Percentiles rank a stretch among this genome's conserved stretches.
phyloP scores from a whole-genome alignment of 2,797 vertebrate genomes.

The Sebastes alutus region DNA sequence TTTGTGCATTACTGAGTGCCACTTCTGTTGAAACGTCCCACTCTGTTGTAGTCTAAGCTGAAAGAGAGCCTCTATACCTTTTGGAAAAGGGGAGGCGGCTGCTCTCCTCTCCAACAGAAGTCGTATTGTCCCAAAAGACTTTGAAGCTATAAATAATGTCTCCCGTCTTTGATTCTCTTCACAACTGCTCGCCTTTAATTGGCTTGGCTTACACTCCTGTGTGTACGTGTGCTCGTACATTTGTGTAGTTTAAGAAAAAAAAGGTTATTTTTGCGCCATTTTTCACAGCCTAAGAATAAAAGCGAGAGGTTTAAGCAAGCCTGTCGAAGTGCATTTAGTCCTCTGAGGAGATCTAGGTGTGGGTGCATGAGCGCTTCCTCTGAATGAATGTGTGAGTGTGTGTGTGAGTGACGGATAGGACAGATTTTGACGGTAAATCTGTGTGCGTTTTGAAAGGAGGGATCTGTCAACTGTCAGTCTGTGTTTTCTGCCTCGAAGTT shows the following conservation, averaged over 20 bases:
- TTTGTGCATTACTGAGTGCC: not conserved
- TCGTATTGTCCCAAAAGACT: constrained; percentile 43
- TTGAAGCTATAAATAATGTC: constrained; percentile 65
- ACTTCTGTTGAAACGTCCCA: constrained; percentile 14
- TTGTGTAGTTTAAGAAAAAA: constrained; percentile 1
- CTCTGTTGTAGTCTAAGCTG: constrained; percentile 19
- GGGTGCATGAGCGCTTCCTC: constrained; percentile 5
- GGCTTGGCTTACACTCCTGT: constrained; percentile 15
- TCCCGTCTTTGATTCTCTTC: constrained; percentile 27
- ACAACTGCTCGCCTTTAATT: constrained; percentile 49
- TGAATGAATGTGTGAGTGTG: not conserved
- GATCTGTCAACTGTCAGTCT: constrained; percentile 55
- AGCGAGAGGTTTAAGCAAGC: constrained; percentile 39
- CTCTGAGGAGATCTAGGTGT: constrained; percentile 25
- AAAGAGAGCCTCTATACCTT: constrained; percentile 21
- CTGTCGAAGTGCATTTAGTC: constrained; percentile 39
- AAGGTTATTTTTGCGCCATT: constrained; percentile 23
- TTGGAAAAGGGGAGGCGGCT: constrained; percentile 18
- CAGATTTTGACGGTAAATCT: constrained; percentile 30
- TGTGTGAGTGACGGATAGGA: not conserved
- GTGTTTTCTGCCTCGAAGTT: constrained; percentile 49
- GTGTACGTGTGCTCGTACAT: not conserved
- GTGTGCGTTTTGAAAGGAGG: constrained; percentile 43
- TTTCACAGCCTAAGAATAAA: constrained; percentile 24
- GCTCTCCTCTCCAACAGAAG: constrained; percentile 16